Evolutionary conservation across 1,140 invertebrate species (phyloP).

Genomic region (Leptopilina boulardi): DNA sequence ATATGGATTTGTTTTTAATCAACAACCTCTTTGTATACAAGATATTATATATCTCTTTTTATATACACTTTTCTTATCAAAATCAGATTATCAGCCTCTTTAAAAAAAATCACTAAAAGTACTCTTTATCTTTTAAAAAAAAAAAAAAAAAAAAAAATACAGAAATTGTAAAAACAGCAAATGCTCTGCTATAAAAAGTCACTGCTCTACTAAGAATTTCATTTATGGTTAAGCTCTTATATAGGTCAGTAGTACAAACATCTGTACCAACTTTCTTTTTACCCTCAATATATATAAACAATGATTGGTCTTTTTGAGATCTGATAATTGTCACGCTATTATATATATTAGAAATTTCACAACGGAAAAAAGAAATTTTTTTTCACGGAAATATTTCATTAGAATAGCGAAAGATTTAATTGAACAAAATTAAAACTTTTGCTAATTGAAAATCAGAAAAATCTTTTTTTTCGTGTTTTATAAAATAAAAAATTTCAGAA

Average conservation of each 20-base stretch:
- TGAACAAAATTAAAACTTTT: no score
- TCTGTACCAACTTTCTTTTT: conserved; percentile 6
- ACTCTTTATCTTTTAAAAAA: neutral
- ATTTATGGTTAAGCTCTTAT: conserved; percentile 12
- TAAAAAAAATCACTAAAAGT: neutral
- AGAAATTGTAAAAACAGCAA: neutral
- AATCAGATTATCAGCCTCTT: neutral
- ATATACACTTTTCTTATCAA: neutral
- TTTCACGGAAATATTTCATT: no score
- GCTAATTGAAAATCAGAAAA: no score
- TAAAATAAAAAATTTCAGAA: no score
- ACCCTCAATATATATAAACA: neutral
- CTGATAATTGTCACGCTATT: neutral
- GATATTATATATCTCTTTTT: neutral
- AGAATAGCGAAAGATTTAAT: no score
- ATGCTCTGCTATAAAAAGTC: neutral
- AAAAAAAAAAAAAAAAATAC: neutral
- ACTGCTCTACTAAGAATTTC: neutral
- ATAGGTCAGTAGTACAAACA: conserved; percentile 21
- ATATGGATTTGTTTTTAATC: conserved; percentile 24
- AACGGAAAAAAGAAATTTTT: neutral
- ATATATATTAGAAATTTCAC: no score
- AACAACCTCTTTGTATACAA: no score
- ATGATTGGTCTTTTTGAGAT: neutral
- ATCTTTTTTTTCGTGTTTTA: no score